Evolutionary conservation across 2,113 vertebrate species (phyloP).

Genomic region (Psammodynastes pulverulentus): DNA sequence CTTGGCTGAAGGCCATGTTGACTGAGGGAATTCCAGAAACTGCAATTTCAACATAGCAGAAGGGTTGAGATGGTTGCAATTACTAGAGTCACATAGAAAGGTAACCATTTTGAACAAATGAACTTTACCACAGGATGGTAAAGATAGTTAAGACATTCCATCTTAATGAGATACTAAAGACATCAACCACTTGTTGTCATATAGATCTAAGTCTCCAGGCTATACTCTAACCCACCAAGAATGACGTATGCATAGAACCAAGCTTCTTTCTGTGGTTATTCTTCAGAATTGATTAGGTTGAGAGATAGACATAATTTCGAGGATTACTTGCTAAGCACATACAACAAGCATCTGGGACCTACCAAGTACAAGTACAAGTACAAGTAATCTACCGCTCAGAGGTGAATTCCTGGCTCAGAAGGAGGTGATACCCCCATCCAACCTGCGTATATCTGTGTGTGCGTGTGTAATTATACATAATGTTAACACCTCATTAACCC

Average conservation of each 20-base stretch:
- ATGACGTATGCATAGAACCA: neutral
- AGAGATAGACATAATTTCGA: neutral
- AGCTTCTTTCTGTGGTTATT: neutral
- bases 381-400: neutral
- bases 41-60: neutral
- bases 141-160: too few species aligned
- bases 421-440: neutral
- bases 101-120: neutral
- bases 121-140: neutral
- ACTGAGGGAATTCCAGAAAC: neutral
- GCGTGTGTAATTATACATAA: neutral
- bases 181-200: neutral
- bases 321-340: neutral
- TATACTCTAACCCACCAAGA: neutral
- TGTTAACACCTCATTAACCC: neutral
- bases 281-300: neutral
- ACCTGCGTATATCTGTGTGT: neutral
- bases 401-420: neutral
- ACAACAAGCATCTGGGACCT: neutral
- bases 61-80: neutral
- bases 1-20: neutral
- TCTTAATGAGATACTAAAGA: neutral
- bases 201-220: neutral
- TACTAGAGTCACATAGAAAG: neutral
- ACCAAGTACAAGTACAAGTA: neutral